Base-by-base conservation (phyloP, 1,140 invertebrate genomes). In the Pristionchus pacificus region DNA sequence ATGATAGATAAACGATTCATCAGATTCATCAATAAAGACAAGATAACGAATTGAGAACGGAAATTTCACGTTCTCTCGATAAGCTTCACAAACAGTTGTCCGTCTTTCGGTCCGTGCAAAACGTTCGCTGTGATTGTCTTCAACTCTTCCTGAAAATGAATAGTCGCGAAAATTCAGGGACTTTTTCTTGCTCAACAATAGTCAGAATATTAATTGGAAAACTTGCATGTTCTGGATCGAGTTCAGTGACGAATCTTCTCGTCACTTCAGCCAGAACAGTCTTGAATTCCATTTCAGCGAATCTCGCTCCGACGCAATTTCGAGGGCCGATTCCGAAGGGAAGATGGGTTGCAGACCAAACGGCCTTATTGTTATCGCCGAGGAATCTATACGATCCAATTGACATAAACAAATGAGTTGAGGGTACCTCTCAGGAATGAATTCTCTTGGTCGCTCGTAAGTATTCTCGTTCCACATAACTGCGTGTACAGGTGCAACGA, bases 251-350 rank as follows among this genome's bases (percentile, higher is more conserved):
- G 15, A 84, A 80, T 28, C 77, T 80, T 57, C 77, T 76, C 29
- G 86, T 30, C 0, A 85, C 60, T 24, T 65, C 55, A 6, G 81
- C 78, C 3, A 86, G 25, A 2, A 88, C 88, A 49, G 90, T 74
- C 84, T 91, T 91, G 0, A 88, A 86, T 78, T 90, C 87, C 62
- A 90, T 74, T 1, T 88, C 65, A 1, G 89, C 90, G 64, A 91
- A 89, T 38, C 89, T 85, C 80, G 86, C 85, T 38, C 89, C 89
- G 25, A 88, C 80, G 70, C 87, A 88, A 71, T 84, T 84, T 27
- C 86, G 72, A 2, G 86, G 87, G 6, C 87, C 87, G 29, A 74
- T 74, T n/a, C 87, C 87, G 75, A 88, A 88, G 1, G 87, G 85
- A 0, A 86, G 55, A 67, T 80, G 87, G 0, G 80, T 69, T 57